These are phyloP conservation scores for Cyrtorhinus lividipennis DNA, from an alignment of 1,140 invertebrate genomes.

Conservation along the genomic window DNA sequence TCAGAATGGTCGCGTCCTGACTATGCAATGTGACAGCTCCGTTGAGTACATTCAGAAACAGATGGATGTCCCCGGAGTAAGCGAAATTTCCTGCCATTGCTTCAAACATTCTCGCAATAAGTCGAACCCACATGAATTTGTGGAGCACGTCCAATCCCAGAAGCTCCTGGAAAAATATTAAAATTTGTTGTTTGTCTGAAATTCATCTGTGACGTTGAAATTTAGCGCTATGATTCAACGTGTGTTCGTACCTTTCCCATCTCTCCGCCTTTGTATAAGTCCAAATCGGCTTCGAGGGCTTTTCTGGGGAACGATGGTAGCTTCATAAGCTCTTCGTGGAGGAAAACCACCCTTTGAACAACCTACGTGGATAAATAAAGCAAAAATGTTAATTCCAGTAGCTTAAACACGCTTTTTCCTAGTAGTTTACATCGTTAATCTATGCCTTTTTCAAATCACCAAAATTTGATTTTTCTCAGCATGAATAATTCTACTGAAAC, in stretches of 20 bases:
- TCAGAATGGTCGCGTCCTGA: slow-evolving; percentile 87
- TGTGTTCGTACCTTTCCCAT: slow-evolving; percentile 69
- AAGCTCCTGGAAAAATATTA: slow-evolving; percentile 47
- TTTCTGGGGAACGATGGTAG: slow-evolving; percentile 95
- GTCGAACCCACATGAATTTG: slow-evolving; percentile 95
- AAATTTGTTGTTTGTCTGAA: too few species aligned
- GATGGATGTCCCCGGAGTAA: slow-evolving; percentile 90
- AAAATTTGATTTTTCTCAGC: too few species aligned
- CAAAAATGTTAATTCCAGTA: background rate
- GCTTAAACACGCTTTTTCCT: background rate
- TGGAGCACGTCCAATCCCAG: slow-evolving; percentile 90
- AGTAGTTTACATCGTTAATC: too few species aligned
- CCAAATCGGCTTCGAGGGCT: slow-evolving; percentile 89
- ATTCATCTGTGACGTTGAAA: too few species aligned
- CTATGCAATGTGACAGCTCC: slow-evolving; percentile 93
- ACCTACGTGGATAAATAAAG: slow-evolving; percentile 38
- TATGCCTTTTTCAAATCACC: too few species aligned
- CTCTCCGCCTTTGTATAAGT: slow-evolving; percentile 78
- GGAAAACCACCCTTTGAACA: slow-evolving; percentile 89
- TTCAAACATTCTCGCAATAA: slow-evolving; percentile 95
- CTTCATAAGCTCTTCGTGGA: slow-evolving; percentile 98
- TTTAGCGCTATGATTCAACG: too few species aligned
- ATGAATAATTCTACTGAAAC: too few species aligned
- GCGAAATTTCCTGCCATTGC: slow-evolving; percentile 97
- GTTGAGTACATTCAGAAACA: slow-evolving; percentile 96